Base-by-base conservation (phyloP, 1,140 invertebrate genomes). In the Heliconius nattereri region DNA sequence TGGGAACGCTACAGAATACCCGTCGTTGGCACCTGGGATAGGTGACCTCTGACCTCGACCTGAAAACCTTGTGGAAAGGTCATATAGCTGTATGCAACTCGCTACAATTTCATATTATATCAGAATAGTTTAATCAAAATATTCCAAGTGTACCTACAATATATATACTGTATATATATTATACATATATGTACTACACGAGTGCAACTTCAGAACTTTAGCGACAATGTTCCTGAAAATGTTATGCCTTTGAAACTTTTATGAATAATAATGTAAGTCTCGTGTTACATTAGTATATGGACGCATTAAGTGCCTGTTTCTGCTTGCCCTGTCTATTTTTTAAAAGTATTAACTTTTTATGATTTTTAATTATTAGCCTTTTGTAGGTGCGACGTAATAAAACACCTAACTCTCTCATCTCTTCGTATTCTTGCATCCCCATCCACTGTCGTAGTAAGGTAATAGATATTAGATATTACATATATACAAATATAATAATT, bases 31-130 rank as follows among this genome's bases (percentile, higher is more conserved):
- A 85, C 73, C 82, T 83, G 80, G 76, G 82, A 81, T 78, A 78
- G 78, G 75, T 75, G 83, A 90, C 75, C 79, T 80, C 75, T 80
- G 45, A 78, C 89, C 89, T 89, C 87, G 86, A 90, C 89, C 89
- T 85, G 80, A 76, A 89, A 89, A 83, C 78, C 78, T 75, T 83
- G 60, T 75, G 83, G 78, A 84, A 86, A 90, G 85, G 85, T 87
- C 85, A 87, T 83, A 85, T 78, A 76, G 79, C 71, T 72, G 78
- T 26, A 29, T 76, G 49, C 74, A 76, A 72, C 16, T 52, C 74
- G 66, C 70, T 74, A 52, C 45, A 74, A 79, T 49, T 52, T 70
- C 78, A 79, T 40, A 71, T 52, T 66, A 79, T 76, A 49, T 70
- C 60, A 40, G 66, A 29, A 70, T 54, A 40, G 75, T 76, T 76